Conservation (phyloP, 2,113 vertebrate species). For the Cynopterus brachyotis region DNA sequence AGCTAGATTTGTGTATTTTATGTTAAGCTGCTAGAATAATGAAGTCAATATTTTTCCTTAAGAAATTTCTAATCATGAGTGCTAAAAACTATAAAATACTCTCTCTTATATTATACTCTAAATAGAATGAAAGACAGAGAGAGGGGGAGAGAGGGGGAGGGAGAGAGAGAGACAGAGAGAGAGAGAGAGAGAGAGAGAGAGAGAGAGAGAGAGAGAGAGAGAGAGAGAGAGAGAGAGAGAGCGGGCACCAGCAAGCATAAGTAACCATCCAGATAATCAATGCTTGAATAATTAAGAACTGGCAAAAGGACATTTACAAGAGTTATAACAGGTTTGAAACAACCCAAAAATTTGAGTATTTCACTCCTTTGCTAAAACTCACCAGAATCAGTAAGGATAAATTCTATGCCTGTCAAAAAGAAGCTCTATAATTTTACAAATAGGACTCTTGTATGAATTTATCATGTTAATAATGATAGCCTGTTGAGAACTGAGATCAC, state of each 20-base stretch:
- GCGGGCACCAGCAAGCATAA: neutral
- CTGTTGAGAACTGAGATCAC: neutral
- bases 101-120: neutral
- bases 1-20: neutral
- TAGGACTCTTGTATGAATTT: neutral
- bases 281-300: neutral
- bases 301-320: neutral
- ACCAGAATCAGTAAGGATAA: conserved; percentile 9
- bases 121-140: neutral
- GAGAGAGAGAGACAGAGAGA: neutral
- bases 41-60: neutral
- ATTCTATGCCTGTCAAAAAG: neutral
- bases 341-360: conserved; percentile 9
- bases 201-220: no score
- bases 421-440: conserved; percentile 12
- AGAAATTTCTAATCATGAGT: conserved; percentile 12
- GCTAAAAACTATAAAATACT: conserved; percentile 26
- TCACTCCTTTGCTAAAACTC: neutral
- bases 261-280: conserved; percentile 8
- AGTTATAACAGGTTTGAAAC: conserved; percentile 17
- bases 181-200: neutral
- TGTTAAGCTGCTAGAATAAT: neutral
- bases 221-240: neutral
- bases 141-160: neutral
- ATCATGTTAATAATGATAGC: neutral